A percentile compares a stretch with the other conserved stretches of the same genome.
Evolutionary conservation across 2,797 vertebrate genomes (phyloP).

Genomic region (Antennarius maculatus): DNA sequence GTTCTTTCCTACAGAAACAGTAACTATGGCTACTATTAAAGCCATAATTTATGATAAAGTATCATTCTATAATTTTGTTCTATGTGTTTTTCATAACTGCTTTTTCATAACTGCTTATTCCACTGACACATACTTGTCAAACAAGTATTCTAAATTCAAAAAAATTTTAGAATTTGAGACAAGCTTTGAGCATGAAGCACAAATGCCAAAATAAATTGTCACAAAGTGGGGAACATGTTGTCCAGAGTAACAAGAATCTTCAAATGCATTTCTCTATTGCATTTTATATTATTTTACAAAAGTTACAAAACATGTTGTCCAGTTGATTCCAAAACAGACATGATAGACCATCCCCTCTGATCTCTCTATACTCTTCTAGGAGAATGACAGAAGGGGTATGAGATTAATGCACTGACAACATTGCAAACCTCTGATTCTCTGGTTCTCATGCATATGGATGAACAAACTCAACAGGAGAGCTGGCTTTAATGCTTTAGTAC

Average conservation of each 20-base stretch:
- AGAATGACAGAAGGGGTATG: conserved; percentile 30
- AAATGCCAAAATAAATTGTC: conserved; percentile 6
- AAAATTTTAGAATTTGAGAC: conserved; percentile 11
- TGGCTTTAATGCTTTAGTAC: conserved; percentile 72
- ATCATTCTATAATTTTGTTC: conserved; percentile 29
- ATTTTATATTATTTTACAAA: conserved; percentile 20
- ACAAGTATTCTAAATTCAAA: conserved; percentile 21
- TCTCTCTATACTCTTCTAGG: conserved; percentile 59
- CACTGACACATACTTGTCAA: conserved; percentile 39
- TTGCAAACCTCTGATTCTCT: conserved; percentile 54
- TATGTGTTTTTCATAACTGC: conserved; percentile 38
- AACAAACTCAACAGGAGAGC: conserved; percentile 65
- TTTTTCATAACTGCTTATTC: conserved; percentile 34
- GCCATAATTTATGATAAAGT: conserved; percentile 30
- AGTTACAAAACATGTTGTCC: conserved; percentile 28
- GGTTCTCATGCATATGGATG: conserved; percentile 76
- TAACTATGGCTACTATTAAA: conserved; percentile 7
- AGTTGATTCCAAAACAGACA: conserved; percentile 54
- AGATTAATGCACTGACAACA: conserved; percentile 73
- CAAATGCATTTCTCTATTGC: conserved; percentile 20
- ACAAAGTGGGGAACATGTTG: conserved; percentile 7
- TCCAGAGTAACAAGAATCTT: conserved; percentile 8
- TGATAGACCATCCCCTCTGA: conserved; percentile 66
- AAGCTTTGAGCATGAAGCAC: conserved; percentile 16
- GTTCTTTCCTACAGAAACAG: conserved; percentile 11